phyloP scores from a whole-genome alignment of 2,888 invertebrate genomes.

The Seira ritae region DNA sequence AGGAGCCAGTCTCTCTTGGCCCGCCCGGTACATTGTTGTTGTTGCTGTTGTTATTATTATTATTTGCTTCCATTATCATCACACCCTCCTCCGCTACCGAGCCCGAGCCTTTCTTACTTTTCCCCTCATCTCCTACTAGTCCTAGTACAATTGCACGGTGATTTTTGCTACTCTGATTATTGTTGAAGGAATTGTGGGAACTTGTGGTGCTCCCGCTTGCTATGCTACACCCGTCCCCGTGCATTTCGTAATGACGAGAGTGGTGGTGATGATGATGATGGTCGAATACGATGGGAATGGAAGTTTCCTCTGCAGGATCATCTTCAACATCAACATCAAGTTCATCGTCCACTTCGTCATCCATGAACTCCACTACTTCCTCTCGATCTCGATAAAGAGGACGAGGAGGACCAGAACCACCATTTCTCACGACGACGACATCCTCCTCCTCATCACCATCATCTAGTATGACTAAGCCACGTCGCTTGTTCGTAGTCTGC shows the following conservation, averaged over 20 bases:
- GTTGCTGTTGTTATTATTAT: constrained; percentile 26
- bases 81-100: too few species aligned
- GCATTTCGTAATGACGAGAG: constrained; percentile 53
- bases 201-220: constrained; percentile 57
- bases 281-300: constrained; percentile 47
- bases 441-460: constrained; percentile 39
- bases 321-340: constrained; percentile 38
- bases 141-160: background rate
- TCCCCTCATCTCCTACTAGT: background rate
- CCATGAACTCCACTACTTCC: constrained; percentile 25
- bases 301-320: constrained; percentile 55
- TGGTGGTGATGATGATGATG: too few species aligned
- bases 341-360: constrained; percentile 40
- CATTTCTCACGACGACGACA: constrained; percentile 37
- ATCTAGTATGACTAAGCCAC: constrained; percentile 36
- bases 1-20: constrained; percentile 51
- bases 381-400: constrained; percentile 19
- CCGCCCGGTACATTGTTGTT: constrained; percentile 31
- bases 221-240: constrained; percentile 51
- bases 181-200: constrained; percentile 44
- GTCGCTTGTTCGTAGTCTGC: constrained; percentile 34
- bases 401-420: constrained; percentile 21
- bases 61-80: too few species aligned
- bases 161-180: constrained; percentile 16
- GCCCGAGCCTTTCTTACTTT: constrained; percentile 34